These are phyloP conservation scores for Lepus oiostolus DNA, from an alignment of 2,797 vertebrate species.

Conservation along the genomic window DNA sequence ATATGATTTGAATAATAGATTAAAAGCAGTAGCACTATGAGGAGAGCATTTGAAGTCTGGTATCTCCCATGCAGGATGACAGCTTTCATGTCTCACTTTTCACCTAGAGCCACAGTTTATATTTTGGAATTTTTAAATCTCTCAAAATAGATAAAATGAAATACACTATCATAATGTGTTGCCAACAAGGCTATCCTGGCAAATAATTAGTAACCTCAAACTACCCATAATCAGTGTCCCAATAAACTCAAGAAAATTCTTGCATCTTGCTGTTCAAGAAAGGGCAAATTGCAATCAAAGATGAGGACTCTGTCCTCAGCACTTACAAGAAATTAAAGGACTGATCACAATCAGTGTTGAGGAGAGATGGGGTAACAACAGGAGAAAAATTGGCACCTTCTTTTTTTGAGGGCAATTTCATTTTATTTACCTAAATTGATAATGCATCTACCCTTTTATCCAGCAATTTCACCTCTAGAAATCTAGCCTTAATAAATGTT, in stretches of 20 bases:
- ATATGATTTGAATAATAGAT: constrained; percentile 76
- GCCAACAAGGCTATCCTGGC: background rate
- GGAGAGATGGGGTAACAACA: background rate
- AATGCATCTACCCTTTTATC: background rate
- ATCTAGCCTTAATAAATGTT: background rate
- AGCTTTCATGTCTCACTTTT: background rate
- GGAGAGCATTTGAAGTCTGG: constrained; percentile 25
- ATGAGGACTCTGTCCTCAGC: background rate
- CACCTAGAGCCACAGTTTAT: background rate
- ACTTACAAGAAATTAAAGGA: background rate
- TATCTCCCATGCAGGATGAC: background rate
- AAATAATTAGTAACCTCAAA: constrained; percentile 38
- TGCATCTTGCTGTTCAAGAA: background rate
- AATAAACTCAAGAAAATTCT: constrained; percentile 9
- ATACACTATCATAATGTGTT: background rate
- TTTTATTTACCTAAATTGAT: background rate
- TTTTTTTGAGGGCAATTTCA: background rate
- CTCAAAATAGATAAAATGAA: constrained; percentile 50
- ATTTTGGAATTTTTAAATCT: constrained; percentile 51
- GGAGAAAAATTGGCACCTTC: background rate
- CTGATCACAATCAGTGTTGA: background rate
- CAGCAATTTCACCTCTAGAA: background rate
- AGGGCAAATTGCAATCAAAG: background rate
- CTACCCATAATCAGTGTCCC: background rate
- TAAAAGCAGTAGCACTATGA: background rate